A percentile compares a stretch with the other conserved stretches of the same genome.
These are phyloP conservation scores for Molothrus aeneus DNA, from an alignment of 2,797 vertebrate genomes.

Conservation along the genomic window DNA sequence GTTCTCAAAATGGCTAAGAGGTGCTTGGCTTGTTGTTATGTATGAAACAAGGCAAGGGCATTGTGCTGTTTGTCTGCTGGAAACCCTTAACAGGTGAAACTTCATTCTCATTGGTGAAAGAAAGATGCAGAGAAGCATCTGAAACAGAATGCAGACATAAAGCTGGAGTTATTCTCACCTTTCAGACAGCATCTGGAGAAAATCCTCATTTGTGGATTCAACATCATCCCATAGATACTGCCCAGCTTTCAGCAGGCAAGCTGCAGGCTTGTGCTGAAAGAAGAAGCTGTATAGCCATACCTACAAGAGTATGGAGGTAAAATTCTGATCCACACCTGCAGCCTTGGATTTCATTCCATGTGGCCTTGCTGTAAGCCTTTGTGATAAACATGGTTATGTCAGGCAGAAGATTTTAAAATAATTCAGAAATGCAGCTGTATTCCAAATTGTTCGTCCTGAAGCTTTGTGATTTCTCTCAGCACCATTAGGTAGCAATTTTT, in stretches of 20 bases:
- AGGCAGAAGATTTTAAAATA: background rate
- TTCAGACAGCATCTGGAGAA: background rate
- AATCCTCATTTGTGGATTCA: background rate
- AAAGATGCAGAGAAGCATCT: background rate
- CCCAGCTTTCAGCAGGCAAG: background rate
- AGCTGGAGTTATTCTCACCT: background rate
- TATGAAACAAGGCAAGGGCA: background rate
- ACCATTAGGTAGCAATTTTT: background rate
- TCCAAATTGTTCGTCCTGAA: background rate
- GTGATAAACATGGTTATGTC: background rate
- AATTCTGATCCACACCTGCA: background rate
- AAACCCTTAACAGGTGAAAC: background rate
- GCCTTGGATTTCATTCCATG: background rate
- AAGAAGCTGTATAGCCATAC: background rate
- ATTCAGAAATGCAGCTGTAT: background rate
- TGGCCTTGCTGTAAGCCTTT: background rate
- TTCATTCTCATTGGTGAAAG: background rate
- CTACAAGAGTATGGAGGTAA: background rate
- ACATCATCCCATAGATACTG: background rate
- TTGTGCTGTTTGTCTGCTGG: background rate
- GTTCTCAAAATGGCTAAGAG: background rate
- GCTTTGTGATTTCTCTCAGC: background rate
- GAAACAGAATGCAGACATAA: background rate
- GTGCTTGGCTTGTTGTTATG: fast-evolving
- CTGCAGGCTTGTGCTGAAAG: background rate